Conservation (phyloP, 2,797 vertebrate species). For the Amblyopsis hoosieri region DNA sequence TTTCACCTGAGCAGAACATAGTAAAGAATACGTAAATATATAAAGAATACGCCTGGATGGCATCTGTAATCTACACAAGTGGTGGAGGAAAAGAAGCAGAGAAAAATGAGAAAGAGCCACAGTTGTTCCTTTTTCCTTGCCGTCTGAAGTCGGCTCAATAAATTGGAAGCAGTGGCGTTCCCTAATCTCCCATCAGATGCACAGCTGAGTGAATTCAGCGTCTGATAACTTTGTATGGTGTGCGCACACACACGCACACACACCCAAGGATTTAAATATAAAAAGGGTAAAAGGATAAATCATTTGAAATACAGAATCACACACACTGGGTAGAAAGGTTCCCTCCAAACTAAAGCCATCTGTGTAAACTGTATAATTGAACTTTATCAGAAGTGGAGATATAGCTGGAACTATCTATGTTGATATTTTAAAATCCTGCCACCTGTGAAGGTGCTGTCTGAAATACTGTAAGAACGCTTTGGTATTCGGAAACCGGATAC, state of each 20-base stretch:
- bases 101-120: conserved; percentile 40
- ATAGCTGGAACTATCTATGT: conserved; percentile 52
- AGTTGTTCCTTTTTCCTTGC: conserved; percentile 56
- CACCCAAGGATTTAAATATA: conserved; percentile 53
- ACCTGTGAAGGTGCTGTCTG: conserved; percentile 36
- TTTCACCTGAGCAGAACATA: too few species aligned
- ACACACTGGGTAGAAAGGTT: conserved; percentile 21
- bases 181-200: conserved; percentile 70
- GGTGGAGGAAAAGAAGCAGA: conserved; percentile 22
- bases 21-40: conserved; percentile 12
- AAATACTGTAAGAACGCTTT: conserved; percentile 52
- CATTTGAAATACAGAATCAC: conserved; percentile 25
- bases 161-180: conserved; percentile 73
- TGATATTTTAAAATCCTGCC: conserved; percentile 66
- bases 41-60: too few species aligned
- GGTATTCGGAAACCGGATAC: conserved; percentile 63
- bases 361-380: conserved; percentile 60
- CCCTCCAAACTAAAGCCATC: conserved; percentile 29
- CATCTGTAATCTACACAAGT: too few species aligned
- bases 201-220: conserved; percentile 48
- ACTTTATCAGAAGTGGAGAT: conserved; percentile 55
- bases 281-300: conserved; percentile 54
- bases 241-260: conserved; percentile 17
- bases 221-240: conserved; percentile 54
- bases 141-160: conserved; percentile 59